Conservation (phyloP, 2,888 invertebrate species). For the Lampropteryx suffumata region DNA sequence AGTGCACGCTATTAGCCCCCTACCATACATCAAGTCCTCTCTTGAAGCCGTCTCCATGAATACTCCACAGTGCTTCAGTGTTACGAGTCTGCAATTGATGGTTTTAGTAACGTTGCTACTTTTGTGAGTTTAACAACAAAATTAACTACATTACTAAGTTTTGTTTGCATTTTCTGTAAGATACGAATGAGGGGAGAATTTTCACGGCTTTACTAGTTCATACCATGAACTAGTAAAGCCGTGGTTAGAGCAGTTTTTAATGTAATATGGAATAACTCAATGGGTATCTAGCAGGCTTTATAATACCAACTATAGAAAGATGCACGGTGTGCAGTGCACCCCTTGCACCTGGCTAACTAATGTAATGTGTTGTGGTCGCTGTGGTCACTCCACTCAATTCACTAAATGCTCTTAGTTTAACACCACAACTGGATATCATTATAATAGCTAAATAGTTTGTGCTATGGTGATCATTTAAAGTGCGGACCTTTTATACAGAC, state of each 20-base stretch:
- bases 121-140: slow-evolving; percentile 2
- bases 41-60: slow-evolving; percentile 43
- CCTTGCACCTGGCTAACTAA: slow-evolving; percentile 20
- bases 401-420: slow-evolving; percentile 20
- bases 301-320: not conserved
- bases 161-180: too few relatives aligned
- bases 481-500: too few relatives aligned
- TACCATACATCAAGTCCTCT: slow-evolving; percentile 30
- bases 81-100: slow-evolving; percentile 44
- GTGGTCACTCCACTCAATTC: slow-evolving; percentile 56
- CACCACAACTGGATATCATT: slow-evolving; percentile 15
- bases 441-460: not conserved
- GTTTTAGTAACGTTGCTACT: slow-evolving; percentile 16
- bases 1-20: slow-evolving; percentile 28
- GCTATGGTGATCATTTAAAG: too few relatives aligned
- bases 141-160: too few relatives aligned
- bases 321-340: not conserved
- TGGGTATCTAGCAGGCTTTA: slow-evolving; percentile 3
- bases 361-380: slow-evolving; percentile 46
- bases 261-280: too few relatives aligned
- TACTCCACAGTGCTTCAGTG: slow-evolving; percentile 40
- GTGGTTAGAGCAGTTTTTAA: too few relatives aligned
- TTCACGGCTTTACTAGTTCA: too few relatives aligned
- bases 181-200: too few relatives aligned
- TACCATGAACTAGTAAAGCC: too few relatives aligned